These are phyloP conservation scores for Trematocara marginatum DNA, from an alignment of 2,113 vertebrate genomes.

Conservation along the genomic window DNA sequence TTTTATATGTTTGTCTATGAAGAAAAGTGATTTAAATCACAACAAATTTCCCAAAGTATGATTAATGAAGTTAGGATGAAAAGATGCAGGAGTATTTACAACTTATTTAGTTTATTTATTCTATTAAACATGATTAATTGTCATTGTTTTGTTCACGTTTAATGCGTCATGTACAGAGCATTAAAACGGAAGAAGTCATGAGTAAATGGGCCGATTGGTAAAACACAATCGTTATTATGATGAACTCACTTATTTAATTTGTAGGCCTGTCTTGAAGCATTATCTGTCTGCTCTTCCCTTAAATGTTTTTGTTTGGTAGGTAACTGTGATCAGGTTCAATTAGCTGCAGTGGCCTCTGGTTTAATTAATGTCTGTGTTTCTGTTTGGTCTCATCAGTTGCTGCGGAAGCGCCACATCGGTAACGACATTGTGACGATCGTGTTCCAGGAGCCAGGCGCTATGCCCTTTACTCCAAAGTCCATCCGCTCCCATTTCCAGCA, in stretches of 20 bases:
- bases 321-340: neutral
- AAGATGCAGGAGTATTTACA: neutral
- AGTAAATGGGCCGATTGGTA: neutral
- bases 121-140: neutral
- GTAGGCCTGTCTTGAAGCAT: neutral
- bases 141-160: neutral
- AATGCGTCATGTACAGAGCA: neutral
- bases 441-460: conserved; percentile 86
- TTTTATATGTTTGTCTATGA: neutral
- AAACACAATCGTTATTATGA: neutral
- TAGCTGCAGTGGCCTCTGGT: neutral
- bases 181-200: neutral
- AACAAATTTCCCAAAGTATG: neutral
- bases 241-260: neutral
- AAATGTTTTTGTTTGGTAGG: neutral
- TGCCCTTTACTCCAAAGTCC: conserved; percentile 83
- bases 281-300: neutral
- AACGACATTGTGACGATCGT: conserved; percentile 91
- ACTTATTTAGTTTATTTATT: neutral
- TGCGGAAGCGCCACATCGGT: conserved; percentile 88
- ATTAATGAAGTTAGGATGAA: neutral
- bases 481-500: conserved; percentile 92
- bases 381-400: conserved; percentile 66
- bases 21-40: neutral
- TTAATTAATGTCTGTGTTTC: neutral